These are phyloP conservation scores for Spheniscus mendiculus DNA, from an alignment of 2,113 vertebrate genomes.

Conservation along the genomic window DNA sequence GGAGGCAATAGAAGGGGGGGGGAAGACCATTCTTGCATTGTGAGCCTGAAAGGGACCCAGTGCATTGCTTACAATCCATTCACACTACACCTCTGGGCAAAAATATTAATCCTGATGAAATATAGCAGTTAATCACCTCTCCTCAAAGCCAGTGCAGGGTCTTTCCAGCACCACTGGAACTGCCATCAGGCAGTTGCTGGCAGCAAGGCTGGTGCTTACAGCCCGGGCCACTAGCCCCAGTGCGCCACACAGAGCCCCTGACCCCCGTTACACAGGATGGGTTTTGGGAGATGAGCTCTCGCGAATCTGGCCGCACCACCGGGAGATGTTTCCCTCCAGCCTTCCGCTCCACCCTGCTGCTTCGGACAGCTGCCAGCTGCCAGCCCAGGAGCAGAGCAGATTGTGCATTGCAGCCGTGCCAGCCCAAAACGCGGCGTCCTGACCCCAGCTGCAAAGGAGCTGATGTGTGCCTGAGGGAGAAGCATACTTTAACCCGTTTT, in stretches of 20 bases:
- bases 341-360: neutral
- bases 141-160: neutral
- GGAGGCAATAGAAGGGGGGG: neutral
- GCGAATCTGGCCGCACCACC: fast-evolving
- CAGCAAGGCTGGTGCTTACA: neutral
- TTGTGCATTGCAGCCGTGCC: fast-evolving
- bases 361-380: neutral
- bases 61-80: neutral
- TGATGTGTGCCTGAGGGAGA: conserved; percentile 5
- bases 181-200: neutral
- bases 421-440: neutral
- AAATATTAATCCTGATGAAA: neutral
- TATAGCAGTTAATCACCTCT: neutral
- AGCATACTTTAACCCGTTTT: conserved; percentile 9
- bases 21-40: neutral
- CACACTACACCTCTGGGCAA: neutral
- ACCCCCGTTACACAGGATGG: fast-evolving
- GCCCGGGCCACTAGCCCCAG: neutral
- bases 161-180: fast-evolving
- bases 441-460: neutral
- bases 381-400: neutral
- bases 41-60: neutral
- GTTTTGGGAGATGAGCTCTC: neutral
- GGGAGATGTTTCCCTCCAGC: neutral
- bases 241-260: neutral